phyloP scores from a whole-genome alignment of 2,888 invertebrate species.

The Chouioia cunea region DNA sequence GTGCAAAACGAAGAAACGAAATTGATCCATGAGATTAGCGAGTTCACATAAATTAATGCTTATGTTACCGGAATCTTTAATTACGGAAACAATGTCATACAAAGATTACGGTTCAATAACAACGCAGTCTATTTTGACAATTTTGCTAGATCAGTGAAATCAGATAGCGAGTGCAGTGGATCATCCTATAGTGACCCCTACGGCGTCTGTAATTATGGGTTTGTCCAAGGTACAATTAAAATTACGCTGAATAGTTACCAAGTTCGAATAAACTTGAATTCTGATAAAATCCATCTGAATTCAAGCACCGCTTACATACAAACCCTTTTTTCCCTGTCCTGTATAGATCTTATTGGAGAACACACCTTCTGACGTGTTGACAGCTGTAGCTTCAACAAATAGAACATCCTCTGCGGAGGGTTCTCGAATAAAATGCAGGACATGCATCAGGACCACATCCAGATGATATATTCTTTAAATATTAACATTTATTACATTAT shows the following conservation, averaged over 20 bases:
- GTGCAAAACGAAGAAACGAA: conserved; percentile 33
- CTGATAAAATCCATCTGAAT: conserved; percentile 24
- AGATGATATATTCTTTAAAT: conserved; percentile 8
- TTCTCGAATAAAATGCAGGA: conserved; percentile 12
- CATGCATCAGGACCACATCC: not conserved
- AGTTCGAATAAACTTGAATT: conserved; percentile 33
- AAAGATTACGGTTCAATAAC: not conserved
- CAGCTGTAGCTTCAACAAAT: conserved; percentile 30
- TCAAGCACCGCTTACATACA: conserved; percentile 32
- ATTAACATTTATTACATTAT: conserved; percentile 9
- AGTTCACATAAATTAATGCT: not conserved
- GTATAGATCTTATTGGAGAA: conserved; percentile 29
- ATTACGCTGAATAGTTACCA: conserved; percentile 29
- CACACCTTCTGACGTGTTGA: conserved; percentile 38
- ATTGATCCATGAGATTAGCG: conserved; percentile 30
- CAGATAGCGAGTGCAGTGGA: conserved; percentile 22
- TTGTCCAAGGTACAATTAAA: conserved; percentile 17
- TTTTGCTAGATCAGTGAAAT: conserved; percentile 30
- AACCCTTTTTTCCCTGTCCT: not conserved
- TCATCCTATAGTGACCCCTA: conserved; percentile 31
- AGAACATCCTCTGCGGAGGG: conserved; percentile 37
- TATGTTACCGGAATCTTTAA: not conserved
- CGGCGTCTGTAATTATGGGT: conserved; percentile 36
- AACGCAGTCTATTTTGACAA: not conserved
- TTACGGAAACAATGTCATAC: not conserved